Evolutionary conservation across 2,888 invertebrate genomes (phyloP).

Genomic region (Hoplodrina ambigua): DNA sequence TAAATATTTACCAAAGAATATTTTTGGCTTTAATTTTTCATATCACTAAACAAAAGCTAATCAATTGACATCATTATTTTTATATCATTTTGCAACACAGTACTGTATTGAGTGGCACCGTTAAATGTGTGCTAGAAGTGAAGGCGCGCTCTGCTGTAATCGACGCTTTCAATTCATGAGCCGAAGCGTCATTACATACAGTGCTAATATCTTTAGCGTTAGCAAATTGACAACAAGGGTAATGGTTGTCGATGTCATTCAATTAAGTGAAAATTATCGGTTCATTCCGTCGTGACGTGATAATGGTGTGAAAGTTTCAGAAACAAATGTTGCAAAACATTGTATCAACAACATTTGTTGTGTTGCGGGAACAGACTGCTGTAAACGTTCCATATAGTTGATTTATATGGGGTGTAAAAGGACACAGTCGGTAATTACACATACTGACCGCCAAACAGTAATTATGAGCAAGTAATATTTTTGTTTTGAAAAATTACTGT

Average conservation of each 20-base stretch:
- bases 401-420: no score
- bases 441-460: no score
- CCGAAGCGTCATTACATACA: constrained; percentile 7
- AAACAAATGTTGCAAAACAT: not conserved
- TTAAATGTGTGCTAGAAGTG: not conserved
- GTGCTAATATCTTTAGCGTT: constrained; percentile 20
- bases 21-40: not conserved
- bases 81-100: not conserved
- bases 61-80: not conserved
- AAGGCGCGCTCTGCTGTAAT: not conserved
- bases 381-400: no score
- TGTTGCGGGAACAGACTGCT: no score
- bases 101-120: not conserved
- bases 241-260: no score
- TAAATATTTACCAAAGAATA: not conserved
- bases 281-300: constrained; percentile 13
- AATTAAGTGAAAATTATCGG: constrained; percentile 1
- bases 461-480: no score
- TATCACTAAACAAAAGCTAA: not conserved
- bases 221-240: constrained; percentile 7
- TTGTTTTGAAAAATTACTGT: no score
- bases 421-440: no score
- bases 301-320: not conserved
- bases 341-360: not conserved
- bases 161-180: not conserved